Evolutionary conservation across 2,888 invertebrate genomes (phyloP).

Genomic region (Crepidodera aurea): DNA sequence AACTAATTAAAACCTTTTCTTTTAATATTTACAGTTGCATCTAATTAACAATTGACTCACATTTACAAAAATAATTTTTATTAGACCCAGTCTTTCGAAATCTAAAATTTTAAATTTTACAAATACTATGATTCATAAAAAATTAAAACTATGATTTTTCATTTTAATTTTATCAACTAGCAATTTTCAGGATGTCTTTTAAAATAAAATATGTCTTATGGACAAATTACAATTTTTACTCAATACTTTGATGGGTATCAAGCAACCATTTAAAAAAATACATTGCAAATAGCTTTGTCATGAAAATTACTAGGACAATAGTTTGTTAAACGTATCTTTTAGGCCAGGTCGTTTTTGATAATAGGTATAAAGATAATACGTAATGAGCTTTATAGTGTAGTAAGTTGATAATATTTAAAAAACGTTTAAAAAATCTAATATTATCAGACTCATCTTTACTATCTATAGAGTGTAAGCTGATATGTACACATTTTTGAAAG

Average conservation of each 20-base stretch:
- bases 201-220: too few species aligned
- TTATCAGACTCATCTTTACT: slow-evolving; percentile 20
- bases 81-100: slow-evolving; percentile 28
- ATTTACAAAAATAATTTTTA: slow-evolving; percentile 34
- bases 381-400: background rate
- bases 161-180: background rate
- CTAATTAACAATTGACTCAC: slow-evolving; percentile 28
- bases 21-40: slow-evolving; percentile 14
- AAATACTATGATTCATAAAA: background rate
- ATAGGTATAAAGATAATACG: background rate
- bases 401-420: slow-evolving; percentile 3
- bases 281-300: too few species aligned
- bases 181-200: background rate
- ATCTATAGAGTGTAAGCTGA: slow-evolving; percentile 15
- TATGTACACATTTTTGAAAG: slow-evolving; percentile 19
- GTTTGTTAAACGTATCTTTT: background rate
- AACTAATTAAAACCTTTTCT: slow-evolving; percentile 13
- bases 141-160: background rate
- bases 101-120: slow-evolving; percentile 15
- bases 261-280: too few species aligned
- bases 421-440: slow-evolving; percentile 15
- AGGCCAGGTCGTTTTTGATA: slow-evolving; percentile 6
- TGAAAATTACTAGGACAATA: too few species aligned
- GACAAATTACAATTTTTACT: too few species aligned
- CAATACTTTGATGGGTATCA: too few species aligned